phyloP scores from a whole-genome alignment of 2,888 invertebrate genomes.

The Cheilosia scutellata region DNA sequence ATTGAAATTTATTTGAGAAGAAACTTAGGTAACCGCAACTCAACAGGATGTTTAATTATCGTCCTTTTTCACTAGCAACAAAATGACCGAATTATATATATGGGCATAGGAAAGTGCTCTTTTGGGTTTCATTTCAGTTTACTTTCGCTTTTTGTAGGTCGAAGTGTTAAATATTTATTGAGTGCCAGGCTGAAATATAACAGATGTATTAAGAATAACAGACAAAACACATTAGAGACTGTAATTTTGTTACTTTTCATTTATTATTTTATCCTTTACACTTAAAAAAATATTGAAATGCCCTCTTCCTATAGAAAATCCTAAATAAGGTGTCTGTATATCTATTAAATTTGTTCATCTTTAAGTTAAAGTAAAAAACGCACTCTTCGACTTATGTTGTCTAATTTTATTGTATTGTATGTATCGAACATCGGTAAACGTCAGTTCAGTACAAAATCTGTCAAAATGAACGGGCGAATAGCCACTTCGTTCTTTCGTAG shows the following conservation, averaged over 20 bases:
- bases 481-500: no score
- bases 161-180: not conserved
- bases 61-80: conserved; percentile 30
- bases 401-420: no score
- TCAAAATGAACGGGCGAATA: no score
- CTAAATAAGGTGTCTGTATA: no score
- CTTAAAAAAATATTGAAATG: not conserved
- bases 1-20: conserved; percentile 22
- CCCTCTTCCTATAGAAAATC: no score
- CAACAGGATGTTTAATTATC: conserved; percentile 62
- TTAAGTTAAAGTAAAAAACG: no score
- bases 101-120: conserved; percentile 9
- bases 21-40: conserved; percentile 54
- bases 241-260: not conserved
- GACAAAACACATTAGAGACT: not conserved
- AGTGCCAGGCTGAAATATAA: not conserved
- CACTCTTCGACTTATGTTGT: no score
- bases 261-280: not conserved
- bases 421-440: no score
- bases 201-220: not conserved
- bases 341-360: no score
- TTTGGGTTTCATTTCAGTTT: conserved; percentile 29
- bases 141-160: conserved; percentile 51
- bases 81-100: conserved; percentile 19
- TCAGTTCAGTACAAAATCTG: no score